These are phyloP conservation scores for Pherbina coryleti DNA, from an alignment of 2,888 invertebrate genomes.

Conservation along the genomic window DNA sequence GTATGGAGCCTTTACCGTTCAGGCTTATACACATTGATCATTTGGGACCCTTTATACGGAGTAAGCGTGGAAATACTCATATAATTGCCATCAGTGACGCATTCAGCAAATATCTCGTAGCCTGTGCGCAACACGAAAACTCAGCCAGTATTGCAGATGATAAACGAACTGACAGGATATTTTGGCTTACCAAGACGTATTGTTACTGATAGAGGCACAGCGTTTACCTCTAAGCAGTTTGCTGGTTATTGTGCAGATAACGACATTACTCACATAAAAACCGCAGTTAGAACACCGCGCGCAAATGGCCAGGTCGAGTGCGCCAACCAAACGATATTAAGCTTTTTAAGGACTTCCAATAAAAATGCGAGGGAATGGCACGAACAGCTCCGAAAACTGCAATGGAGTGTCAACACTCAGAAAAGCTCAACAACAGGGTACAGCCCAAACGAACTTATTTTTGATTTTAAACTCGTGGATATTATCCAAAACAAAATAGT, in stretches of 20 bases:
- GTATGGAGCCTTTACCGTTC: too few species aligned
- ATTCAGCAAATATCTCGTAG: constrained; percentile 46
- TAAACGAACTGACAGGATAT: constrained; percentile 44
- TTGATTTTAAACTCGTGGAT: too few species aligned
- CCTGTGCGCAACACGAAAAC: constrained; percentile 44
- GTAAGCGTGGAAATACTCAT: constrained; percentile 37
- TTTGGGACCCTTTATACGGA: constrained; percentile 41
- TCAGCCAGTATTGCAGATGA: constrained; percentile 38
- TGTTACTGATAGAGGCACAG: constrained; percentile 51
- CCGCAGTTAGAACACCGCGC: constrained; percentile 33
- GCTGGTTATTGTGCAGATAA: constrained; percentile 34
- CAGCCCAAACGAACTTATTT: too few species aligned
- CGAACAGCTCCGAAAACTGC: too few species aligned
- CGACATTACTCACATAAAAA: constrained; percentile 37
- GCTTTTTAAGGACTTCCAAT: too few species aligned
- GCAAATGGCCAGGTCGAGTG: constrained; percentile 41
- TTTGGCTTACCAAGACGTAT: constrained; percentile 53
- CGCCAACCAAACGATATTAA: too few species aligned
- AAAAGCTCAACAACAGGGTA: too few species aligned
- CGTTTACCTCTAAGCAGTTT: constrained; percentile 48
- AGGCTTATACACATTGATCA: too few species aligned
- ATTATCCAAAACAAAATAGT: constrained; percentile 33
- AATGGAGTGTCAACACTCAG: too few species aligned
- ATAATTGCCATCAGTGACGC: constrained; percentile 41
- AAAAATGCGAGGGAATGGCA: too few species aligned